A percentile compares a stretch with the other conserved stretches of the same genome.
phyloP scores from a whole-genome alignment of 1,140 invertebrate genomes.

The Pseudomyrmex cubaensis region DNA sequence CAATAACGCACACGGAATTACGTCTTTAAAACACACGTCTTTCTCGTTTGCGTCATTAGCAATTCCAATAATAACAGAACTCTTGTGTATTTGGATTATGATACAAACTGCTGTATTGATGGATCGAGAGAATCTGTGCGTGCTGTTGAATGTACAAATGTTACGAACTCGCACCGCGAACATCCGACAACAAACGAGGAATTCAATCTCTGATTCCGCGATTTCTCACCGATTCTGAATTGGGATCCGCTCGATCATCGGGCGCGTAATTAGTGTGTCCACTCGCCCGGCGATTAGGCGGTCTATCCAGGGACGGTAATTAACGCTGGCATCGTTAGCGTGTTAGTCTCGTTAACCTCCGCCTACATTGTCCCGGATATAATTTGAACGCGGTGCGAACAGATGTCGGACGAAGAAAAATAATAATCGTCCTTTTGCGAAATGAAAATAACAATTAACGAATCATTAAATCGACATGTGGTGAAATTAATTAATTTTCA shows the following conservation, averaged over 20 bases:
- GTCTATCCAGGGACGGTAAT: conserved; percentile 68
- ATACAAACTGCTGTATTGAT: conserved; percentile 4
- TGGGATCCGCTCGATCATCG: conserved; percentile 62
- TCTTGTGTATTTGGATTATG: neutral
- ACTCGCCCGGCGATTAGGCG: conserved; percentile 69
- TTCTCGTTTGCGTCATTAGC: neutral
- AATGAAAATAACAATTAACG: conserved; percentile 13
- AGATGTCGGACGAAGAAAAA: conserved; percentile 8
- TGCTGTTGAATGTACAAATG: neutral
- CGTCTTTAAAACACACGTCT: neutral
- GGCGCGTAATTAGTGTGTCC: conserved; percentile 69
- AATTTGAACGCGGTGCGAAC: neutral
- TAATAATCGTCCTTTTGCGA: neutral
- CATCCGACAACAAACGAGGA: conserved; percentile 9
- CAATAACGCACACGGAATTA: neutral
- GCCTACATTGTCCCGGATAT: neutral
- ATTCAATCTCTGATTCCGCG: conserved; percentile 28
- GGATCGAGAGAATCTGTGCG: conserved; percentile 23
- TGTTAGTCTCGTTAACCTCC: conserved; percentile 70
- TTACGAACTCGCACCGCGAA: neutral
- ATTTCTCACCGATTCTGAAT: conserved; percentile 51
- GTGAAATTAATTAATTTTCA: neutral
- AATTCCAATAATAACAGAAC: neutral
- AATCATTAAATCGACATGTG: neutral
- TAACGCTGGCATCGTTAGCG: conserved; percentile 73